Conservation (phyloP, 1,140 invertebrate species). For the Harpegnathos saltator region DNA sequence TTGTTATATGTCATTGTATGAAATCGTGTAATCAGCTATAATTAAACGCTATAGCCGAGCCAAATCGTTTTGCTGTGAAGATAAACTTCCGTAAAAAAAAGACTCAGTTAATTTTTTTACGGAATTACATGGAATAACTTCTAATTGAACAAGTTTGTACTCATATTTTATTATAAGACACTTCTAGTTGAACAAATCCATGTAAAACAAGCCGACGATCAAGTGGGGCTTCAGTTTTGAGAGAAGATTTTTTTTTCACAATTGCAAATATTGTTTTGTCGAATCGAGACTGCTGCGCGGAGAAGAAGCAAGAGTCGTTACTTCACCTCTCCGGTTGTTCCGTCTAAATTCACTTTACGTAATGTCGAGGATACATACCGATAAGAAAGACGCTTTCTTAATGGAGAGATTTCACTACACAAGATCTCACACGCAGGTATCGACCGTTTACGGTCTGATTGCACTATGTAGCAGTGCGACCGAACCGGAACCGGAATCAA, state of each 20-base stretch:
- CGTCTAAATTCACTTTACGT: not conserved
- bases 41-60: no score
- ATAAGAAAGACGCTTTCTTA: not conserved
- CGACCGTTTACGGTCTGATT: constrained; percentile 55
- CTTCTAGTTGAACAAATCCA: not conserved
- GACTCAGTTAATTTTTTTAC: not conserved
- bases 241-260: not conserved
- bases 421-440: constrained; percentile 59
- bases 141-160: not conserved
- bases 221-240: not conserved
- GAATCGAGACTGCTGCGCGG: not conserved
- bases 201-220: no score
- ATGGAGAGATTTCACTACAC: not conserved
- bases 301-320: not conserved
- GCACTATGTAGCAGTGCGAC: constrained; percentile 62
- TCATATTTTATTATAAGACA: constrained; percentile 10
- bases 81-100: no score
- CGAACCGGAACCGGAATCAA: constrained; percentile 52
- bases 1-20: no score
- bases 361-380: not conserved
- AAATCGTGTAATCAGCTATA: no score
- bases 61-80: no score
- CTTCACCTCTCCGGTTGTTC: not conserved
- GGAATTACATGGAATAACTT: no score
- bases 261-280: not conserved